These are phyloP conservation scores for Ceyx margarethae DNA, from an alignment of 2,113 vertebrate species.

Conservation along the genomic window DNA sequence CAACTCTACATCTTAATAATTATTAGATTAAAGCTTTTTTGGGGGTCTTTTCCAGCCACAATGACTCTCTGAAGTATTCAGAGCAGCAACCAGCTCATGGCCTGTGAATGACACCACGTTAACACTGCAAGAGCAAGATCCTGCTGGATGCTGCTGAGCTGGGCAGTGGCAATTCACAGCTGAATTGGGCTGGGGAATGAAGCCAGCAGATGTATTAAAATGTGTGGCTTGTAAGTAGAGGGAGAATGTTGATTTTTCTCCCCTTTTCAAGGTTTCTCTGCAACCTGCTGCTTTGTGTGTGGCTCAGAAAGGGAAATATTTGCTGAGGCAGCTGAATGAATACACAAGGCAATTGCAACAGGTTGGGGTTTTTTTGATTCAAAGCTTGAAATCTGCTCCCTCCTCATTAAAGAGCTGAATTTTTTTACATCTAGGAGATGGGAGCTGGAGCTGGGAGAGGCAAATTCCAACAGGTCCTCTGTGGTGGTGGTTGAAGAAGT, in stretches of 20 bases:
- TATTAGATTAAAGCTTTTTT: not conserved
- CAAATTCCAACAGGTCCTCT: not conserved
- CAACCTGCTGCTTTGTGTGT: not conserved
- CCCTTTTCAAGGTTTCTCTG: not conserved
- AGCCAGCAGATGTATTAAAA: not conserved
- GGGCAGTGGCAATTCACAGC: not conserved
- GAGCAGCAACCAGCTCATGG: not conserved
- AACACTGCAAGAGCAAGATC: not conserved
- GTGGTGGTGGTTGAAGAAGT: accelerated
- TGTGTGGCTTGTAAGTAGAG: not conserved
- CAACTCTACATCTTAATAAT: not conserved
- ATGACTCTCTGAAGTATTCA: not conserved
- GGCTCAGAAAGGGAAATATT: slow-evolving; percentile 14
- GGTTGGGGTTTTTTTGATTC: not conserved
- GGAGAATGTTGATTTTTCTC: not conserved
- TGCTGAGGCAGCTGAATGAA: slow-evolving; percentile 47
- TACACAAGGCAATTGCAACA: slow-evolving; percentile 30
- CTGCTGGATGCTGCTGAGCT: not conserved
- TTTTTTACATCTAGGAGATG: not conserved
- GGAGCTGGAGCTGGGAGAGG: not conserved
- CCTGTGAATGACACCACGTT: not conserved
- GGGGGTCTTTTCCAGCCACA: not conserved
- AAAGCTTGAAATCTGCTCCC: slow-evolving; percentile 15
- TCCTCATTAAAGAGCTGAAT: slow-evolving; percentile 27
- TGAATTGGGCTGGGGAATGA: not conserved